Percentiles rank a stretch among this genome's conserved stretches.
phyloP scores from a whole-genome alignment of 2,113 vertebrate genomes.

The Guaruba guarouba region DNA sequence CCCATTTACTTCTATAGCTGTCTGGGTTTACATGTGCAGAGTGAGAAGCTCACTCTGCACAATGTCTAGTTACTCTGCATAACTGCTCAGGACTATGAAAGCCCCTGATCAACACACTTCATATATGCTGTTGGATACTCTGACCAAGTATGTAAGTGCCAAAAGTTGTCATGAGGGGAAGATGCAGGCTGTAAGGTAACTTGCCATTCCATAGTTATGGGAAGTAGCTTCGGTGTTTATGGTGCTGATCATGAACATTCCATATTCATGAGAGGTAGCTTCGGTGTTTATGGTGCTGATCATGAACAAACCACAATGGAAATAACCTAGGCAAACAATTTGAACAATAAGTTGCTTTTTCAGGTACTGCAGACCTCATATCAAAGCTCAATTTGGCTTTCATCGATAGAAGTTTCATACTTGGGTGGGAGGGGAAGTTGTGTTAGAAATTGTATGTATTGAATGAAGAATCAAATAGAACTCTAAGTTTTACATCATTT shows the following conservation, averaged over 20 bases:
- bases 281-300: background rate
- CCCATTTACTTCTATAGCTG: background rate
- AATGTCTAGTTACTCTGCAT: background rate
- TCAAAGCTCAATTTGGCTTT: background rate
- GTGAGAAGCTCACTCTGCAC: background rate
- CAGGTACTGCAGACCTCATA: background rate
- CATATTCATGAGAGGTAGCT: background rate
- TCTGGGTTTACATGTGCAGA: fast-evolving
- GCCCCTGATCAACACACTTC: background rate
- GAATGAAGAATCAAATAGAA: background rate
- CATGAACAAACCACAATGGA: background rate
- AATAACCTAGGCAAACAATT: background rate
- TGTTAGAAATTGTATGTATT: background rate
- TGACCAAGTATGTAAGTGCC: background rate
- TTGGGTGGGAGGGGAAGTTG: background rate
- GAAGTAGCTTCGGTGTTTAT: background rate
- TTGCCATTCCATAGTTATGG: background rate
- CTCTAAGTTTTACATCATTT: background rate
- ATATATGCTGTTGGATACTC: background rate
- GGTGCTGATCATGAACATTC: background rate
- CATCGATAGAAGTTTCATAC: background rate
- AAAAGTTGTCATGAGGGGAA: background rate
- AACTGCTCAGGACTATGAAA: background rate
- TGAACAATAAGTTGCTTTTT: background rate
- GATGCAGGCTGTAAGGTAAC: background rate